Percentiles rank a stretch among this genome's conserved stretches.
Conservation (phyloP, 92 coral and sea anemone species). For the Porites cylindrica region DNA sequence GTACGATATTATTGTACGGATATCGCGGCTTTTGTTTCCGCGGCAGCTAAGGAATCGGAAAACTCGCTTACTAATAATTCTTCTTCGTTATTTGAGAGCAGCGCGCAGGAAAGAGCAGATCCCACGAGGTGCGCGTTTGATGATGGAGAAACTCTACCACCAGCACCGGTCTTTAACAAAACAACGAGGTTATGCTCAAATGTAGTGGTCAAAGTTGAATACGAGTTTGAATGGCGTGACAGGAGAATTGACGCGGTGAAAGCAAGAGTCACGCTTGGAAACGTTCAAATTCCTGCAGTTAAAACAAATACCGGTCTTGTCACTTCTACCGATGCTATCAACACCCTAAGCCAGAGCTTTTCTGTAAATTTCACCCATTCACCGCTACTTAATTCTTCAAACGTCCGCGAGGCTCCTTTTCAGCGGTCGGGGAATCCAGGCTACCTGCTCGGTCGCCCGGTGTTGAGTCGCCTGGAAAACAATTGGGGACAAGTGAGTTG, state of each 20-base stretch:
- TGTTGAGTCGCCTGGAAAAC: slow-evolving; percentile 60
- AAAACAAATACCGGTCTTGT: slow-evolving; percentile 41
- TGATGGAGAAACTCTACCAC: slow-evolving; percentile 85
- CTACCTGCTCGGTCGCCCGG: slow-evolving; percentile 79
- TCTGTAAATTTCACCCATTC: slow-evolving; percentile 71
- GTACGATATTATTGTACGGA: slow-evolving; percentile 86
- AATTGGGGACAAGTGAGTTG: slow-evolving; percentile 36
- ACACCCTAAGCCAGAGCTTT: slow-evolving; percentile 77
- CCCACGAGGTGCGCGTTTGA: slow-evolving; percentile 83
- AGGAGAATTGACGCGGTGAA: slow-evolving; percentile 73
- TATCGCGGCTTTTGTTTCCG: slow-evolving; percentile 37
- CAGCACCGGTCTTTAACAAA: slow-evolving; percentile 79
- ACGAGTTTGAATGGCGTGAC: slow-evolving; percentile 74
- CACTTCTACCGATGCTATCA: slow-evolving; percentile 44
- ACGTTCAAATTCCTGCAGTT: slow-evolving; percentile 47
- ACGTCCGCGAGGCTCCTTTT: slow-evolving; percentile 41
- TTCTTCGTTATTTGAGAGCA: slow-evolving; percentile 51
- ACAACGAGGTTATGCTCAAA: slow-evolving; percentile 75
- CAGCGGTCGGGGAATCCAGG: slow-evolving; percentile 96
- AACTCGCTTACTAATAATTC: background rate
- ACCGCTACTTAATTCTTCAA: slow-evolving; percentile 34
- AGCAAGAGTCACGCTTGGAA: slow-evolving; percentile 74
- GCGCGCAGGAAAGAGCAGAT: background rate
- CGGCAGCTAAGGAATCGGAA: slow-evolving; percentile 29
- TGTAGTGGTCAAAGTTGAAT: slow-evolving; percentile 85